Evolutionary conservation across 2,113 vertebrate genomes (phyloP), one percentile per base, ranked within the genome.

Genomic region (Herpetotheres cachinnans): DNA sequence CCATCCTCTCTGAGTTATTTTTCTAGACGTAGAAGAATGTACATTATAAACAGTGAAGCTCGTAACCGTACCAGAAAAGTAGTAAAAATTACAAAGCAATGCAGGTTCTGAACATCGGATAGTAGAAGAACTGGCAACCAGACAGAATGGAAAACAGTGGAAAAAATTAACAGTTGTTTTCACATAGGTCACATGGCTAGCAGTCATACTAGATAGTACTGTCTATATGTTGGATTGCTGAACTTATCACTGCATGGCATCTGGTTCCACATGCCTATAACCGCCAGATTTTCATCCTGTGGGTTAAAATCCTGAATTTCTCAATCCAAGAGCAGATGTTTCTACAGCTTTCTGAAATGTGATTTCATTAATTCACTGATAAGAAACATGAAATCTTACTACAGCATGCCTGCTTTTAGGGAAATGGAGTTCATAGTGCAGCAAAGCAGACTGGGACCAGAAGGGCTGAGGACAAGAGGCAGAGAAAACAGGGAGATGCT

Each of bases 341-440:
- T 78, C 46, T 32, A 78, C 50, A 82, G 19, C 17, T 74, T 74
- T 67, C 59, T 42, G 65, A 89, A 73, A 74, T 13, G 38, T 10
- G 17, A 34, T 71, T 95, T 85, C 32, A 74, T 79, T 76, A 71
- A 58, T 67, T 84, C 42, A 74, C 36, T 8, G 3, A 6, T 15
- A 85, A 34, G 19, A 71, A 71, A 49, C 13, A 61, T 0, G 3
- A 49, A 78, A 38, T 32, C 32, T 78, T 47, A 36, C 30, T 46
- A 42, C 4, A 78, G 42, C 22, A 29, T 1, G 6, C 11, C 50
- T n/a, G 2, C 20, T 55, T 81, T 47, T 27, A 38, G 38, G 38
- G 29, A 89, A 93, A 66, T 1, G 3, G 27, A 78, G 54, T 7
- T 78, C 50, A 46, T 2, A 86, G 21, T 0, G 0, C 34, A 80